phyloP scores from a whole-genome alignment of 92 coral and sea anemone genomes.

The Porites lobata region DNA sequence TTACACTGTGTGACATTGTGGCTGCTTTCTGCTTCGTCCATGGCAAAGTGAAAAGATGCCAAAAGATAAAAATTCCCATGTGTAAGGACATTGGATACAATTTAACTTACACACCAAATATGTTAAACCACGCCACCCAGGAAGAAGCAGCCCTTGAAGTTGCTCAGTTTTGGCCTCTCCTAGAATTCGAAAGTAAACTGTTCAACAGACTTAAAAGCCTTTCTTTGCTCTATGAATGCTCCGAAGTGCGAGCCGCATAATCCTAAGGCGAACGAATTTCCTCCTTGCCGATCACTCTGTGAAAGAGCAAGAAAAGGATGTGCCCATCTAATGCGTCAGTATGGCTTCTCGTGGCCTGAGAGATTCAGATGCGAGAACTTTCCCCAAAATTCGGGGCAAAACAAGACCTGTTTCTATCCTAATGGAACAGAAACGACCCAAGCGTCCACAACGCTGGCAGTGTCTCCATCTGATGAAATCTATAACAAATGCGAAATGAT shows the following conservation, averaged over 20 bases:
- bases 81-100: slow-evolving; percentile 58
- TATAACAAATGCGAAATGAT: too few relatives aligned
- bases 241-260: slow-evolving; percentile 28
- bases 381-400: not conserved
- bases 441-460: too few relatives aligned
- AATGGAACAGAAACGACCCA: too few relatives aligned
- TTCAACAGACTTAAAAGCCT: slow-evolving; percentile 26
- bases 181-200: slow-evolving; percentile 18
- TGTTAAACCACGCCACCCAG: slow-evolving; percentile 39
- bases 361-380: slow-evolving; percentile 14
- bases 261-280: slow-evolving; percentile 24
- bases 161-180: slow-evolving; percentile 50
- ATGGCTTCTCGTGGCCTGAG: slow-evolving; percentile 61
- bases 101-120: slow-evolving; percentile 58
- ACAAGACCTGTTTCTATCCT: too few relatives aligned
- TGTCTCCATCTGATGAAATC: too few relatives aligned
- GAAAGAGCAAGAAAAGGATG: slow-evolving; percentile 36
- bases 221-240: slow-evolving; percentile 56
- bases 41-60: not conserved
- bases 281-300: slow-evolving; percentile 60
- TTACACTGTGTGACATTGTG: too few relatives aligned
- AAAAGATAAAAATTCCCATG: slow-evolving; percentile 28
- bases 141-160: slow-evolving; percentile 46
- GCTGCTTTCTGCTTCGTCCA: too few relatives aligned
- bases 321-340: slow-evolving; percentile 2